Conservation (phyloP, 1,140 invertebrate genomes). For the Papilio helenus region DNA sequence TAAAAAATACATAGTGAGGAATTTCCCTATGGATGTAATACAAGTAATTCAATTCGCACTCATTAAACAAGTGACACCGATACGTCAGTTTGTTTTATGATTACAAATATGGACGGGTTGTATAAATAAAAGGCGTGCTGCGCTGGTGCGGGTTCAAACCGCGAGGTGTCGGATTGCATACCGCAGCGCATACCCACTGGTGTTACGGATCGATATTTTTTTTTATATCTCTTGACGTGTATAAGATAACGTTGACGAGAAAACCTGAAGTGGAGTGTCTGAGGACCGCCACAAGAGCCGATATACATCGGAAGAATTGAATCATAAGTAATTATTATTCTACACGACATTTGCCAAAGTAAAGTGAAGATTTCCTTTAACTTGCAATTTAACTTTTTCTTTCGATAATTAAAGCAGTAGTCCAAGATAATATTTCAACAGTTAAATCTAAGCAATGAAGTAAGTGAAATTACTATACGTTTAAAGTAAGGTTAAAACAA, state of each 20-base stretch:
- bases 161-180: slow-evolving; percentile 41
- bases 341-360: neutral
- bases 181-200: slow-evolving; percentile 25
- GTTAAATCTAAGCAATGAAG: neutral
- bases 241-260: slow-evolving; percentile 15
- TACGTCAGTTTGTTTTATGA: slow-evolving; percentile 29
- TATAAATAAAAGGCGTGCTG: slow-evolving; percentile 31
- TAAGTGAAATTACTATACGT: neutral
- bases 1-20: neutral
- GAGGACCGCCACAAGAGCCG: neutral
- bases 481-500: slow-evolving; percentile 24
- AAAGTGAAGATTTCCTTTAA: neutral
- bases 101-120: slow-evolving; percentile 31
- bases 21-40: slow-evolving; percentile 21
- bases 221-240: slow-evolving; percentile 22
- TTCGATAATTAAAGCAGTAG: too few species aligned
- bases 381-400: too few species aligned
- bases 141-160: slow-evolving; percentile 49
- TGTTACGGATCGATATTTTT: slow-evolving; percentile 29
- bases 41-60: slow-evolving; percentile 23
- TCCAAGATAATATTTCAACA: neutral
- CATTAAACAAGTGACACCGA: slow-evolving; percentile 33
- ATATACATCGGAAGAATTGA: neutral
- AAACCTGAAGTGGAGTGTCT: neutral
- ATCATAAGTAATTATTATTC: neutral